Base-by-base conservation (phyloP, 2,888 invertebrate species). In the Drosophila colorata region DNA sequence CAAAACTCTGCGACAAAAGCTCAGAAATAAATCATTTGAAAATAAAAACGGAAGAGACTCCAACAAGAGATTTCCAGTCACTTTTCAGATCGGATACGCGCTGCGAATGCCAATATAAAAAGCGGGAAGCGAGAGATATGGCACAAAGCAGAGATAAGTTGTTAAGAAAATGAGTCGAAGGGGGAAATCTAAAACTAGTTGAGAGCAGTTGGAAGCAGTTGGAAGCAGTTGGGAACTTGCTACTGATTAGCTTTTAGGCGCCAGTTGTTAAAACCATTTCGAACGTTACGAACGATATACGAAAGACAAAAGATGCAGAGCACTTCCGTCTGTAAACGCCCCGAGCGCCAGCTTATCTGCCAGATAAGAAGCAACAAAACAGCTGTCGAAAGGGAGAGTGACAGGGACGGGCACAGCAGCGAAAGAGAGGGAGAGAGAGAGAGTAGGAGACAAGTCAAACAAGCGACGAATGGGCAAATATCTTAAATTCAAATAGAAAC, bases 401-500 rank as follows among this genome's bases (percentile, higher is more conserved):
- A 51, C 7, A 46, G 14, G 20, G 11, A 40, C 8, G 25, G 23
- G 43, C 6, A 25, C 31, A 31, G 8, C 31, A 31, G 33, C 4
- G 53, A 40, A 2, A 31, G 41, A 13, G 43, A 43, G 38, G 7
- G 41, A 48, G 49, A 9, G 31, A 14, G 48, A 31, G 43, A 23
- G 52, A n/a, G 31, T 8, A 37, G 44, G 18, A 70, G 65, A 64
- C 65, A 67, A 60, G 65, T 49, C 55, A 65, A 75, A 68, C 65
- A 74, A 51, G 35, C 63, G 41, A 80, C 56, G 60, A 72, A 58
- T 65, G 66, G 56, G 61, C 80, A 82, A 82, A 83, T 81, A 80
- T 84, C 80, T 69, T 40, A 72, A 83, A 79, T 71, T 67, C 83
- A 84, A 84, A 84, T 84, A 79, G 83, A 85, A 83, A 78, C 80